phyloP scores from a whole-genome alignment of 2,113 vertebrate genomes.

The Oryzias celebensis region DNA sequence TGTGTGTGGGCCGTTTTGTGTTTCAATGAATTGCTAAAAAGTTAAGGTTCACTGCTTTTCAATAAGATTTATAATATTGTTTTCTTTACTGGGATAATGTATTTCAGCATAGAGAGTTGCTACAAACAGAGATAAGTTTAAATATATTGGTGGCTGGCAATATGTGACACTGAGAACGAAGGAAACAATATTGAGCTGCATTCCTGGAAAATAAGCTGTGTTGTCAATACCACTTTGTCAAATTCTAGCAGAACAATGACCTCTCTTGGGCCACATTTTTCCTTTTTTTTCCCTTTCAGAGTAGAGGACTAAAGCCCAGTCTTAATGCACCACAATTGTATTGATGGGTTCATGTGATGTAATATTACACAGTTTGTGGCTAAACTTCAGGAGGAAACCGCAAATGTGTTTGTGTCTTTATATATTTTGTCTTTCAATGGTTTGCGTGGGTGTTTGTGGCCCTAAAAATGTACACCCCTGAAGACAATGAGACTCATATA shows the following conservation, averaged over 20 bases:
- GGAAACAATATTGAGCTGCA: constrained; percentile 62
- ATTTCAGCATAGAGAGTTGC: constrained; percentile 41
- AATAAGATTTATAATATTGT: constrained; percentile 59
- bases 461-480: constrained; percentile 46
- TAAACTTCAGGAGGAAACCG: constrained; percentile 25
- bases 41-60: constrained; percentile 46
- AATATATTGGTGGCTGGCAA: constrained; percentile 46
- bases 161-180: constrained; percentile 42
- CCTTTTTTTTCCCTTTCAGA: constrained; percentile 13
- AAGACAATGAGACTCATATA: constrained; percentile 57
- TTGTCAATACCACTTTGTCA: constrained; percentile 62
- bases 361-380: constrained; percentile 28
- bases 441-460: constrained; percentile 27
- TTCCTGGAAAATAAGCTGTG: constrained; percentile 43
- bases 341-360: constrained; percentile 40
- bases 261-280: constrained; percentile 34
- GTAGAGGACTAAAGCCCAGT: constrained; percentile 36
- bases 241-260: constrained; percentile 55
- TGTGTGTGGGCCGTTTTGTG: constrained; percentile 5
- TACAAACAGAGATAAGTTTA: constrained; percentile 35
- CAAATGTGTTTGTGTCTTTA: constrained; percentile 8
- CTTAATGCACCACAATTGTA: constrained; percentile 45
- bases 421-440: constrained; percentile 15
- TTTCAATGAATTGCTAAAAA: constrained; percentile 40
- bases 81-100: constrained; percentile 42